Base-by-base conservation (phyloP, 2,113 vertebrate species). In the Pelmatolapia mariae region DNA sequence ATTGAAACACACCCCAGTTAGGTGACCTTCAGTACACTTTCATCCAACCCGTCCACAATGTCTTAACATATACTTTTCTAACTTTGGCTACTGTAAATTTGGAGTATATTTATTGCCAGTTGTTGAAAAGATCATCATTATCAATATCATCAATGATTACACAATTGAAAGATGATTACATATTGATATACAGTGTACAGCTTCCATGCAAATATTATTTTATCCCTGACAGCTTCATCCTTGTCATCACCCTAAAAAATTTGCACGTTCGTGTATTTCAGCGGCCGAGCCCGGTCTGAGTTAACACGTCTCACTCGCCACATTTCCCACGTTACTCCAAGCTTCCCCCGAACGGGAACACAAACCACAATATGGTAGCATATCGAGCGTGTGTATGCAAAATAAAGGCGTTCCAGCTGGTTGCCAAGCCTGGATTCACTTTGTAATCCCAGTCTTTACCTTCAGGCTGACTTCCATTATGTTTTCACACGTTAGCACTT, bases 401-500 rank as follows among this genome's bases (percentile, higher is more conserved):
- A 85, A 88, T 79, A 81, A 87, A 88, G 86, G 63, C 22, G 63
- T 90, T 90, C 92, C 94, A 94, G 93, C 91, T 94, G 93, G 86
- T 87, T 89, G 38, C 52, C 3, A 57, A 83, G 91, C 84, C 90
- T 87, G 86, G 88, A 91, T 93, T 92, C 90, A 86, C 90, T 93
- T 93, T 92, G 85, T 90, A 88, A 90, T 93, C 84, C 86, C 11
- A 7, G 82, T 83, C 52, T 86, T 94, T 87, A 89, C 91, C 92
- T 92, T 68, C 59, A 80, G 92, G 89, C 91, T 38, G 57, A 82
- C 76, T 87, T 89, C 61, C 90, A 90, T 89, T 80, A 85, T 93
- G 90, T 90, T 92, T 94, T 93, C 89, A 93, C 93, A 87, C 90
- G 78, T 93, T 94, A 90, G 83, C 86, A 63, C 71, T 11, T 87